Evolutionary conservation across 1,140 invertebrate genomes (phyloP).

Genomic region (Drosophila hydei): DNA sequence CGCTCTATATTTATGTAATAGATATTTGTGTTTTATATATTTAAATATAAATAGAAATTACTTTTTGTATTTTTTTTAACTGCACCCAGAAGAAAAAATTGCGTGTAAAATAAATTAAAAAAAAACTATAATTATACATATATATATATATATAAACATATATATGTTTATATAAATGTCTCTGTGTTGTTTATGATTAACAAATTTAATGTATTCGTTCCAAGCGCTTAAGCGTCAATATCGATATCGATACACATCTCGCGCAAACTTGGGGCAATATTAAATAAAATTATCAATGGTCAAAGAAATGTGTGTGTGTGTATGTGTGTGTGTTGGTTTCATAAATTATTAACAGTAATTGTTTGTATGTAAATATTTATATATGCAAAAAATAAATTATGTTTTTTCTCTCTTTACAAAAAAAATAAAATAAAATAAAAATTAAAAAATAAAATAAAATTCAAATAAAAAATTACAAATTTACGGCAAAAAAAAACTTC

Average conservation of each 20-base stretch:
- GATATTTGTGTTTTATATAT: not conserved
- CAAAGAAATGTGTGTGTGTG: conserved; percentile 48
- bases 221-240: conserved; percentile 10
- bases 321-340: conserved; percentile 52
- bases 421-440: conserved; percentile 25
- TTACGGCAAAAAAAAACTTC: conserved; percentile 7
- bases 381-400: conserved; percentile 67
- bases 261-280: conserved; percentile 15
- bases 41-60: not conserved
- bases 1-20: conserved; percentile 26
- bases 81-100: conserved; percentile 62
- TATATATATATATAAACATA: conserved; percentile 10
- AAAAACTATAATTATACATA: conserved; percentile 56
- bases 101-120: conserved; percentile 53
- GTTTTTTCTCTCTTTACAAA: conserved; percentile 38
- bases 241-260: conserved; percentile 12
- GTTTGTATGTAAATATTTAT: conserved; percentile 30
- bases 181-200: conserved; percentile 48
- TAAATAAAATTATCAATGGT: conserved; percentile 82
- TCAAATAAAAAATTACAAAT: conserved; percentile 1
- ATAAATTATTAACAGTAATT: conserved; percentile 78
- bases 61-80: conserved; percentile 58
- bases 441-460: conserved; percentile 16
- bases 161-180: not conserved
- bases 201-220: conserved; percentile 51